Evolutionary conservation across 2,888 invertebrate species (phyloP), one percentile per base, ranked within the genome.

Genomic region (Dendrolimus houi): DNA sequence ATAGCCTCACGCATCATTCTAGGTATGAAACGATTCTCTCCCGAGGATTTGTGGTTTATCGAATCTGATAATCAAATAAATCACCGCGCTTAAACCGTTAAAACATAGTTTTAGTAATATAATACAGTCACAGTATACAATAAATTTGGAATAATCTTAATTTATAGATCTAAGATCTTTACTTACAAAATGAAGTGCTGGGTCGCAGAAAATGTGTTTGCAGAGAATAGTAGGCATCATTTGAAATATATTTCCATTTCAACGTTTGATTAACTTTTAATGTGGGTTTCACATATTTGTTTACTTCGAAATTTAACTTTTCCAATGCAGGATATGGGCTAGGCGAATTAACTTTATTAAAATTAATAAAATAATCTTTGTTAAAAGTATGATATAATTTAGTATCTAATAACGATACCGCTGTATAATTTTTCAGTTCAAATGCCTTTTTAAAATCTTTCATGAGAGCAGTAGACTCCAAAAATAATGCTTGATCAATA

Each of bases 131-230:
- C 29, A 29, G 29, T 29, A 29, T 29, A 29, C 29, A 29, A 29
- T 29, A 29, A 29, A 29, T 29, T 29, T 29, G 29, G 6, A 29
- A 29, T 29, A 29, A 29, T 6, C 29, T 29, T 29, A 29, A 29
- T 6, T 29, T 29, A 6, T 3, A 29, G 29, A 6, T 29, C 29
- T 29, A 29, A 29, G 29, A 29, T 29, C 29, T 29, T 17, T 63
- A 83, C 87, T 78, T 78, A 89, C 89, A 78, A 66, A 83, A 89
- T 56, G 79, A 82, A 52, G 73, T 80, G 2, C 86, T 77, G 1
- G 89, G 81, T 54, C 83, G 67, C 29, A 87, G 70, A 59, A 87
- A 85, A 59, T 72, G 79, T 8, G 66, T 61, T 56, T 77, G 77
- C 59, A 89, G 71, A 58, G 61, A 74, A 41, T 77, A 62, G 62